Evolutionary conservation across 2,888 invertebrate species (phyloP).

Genomic region (Dilophus febrilis): DNA sequence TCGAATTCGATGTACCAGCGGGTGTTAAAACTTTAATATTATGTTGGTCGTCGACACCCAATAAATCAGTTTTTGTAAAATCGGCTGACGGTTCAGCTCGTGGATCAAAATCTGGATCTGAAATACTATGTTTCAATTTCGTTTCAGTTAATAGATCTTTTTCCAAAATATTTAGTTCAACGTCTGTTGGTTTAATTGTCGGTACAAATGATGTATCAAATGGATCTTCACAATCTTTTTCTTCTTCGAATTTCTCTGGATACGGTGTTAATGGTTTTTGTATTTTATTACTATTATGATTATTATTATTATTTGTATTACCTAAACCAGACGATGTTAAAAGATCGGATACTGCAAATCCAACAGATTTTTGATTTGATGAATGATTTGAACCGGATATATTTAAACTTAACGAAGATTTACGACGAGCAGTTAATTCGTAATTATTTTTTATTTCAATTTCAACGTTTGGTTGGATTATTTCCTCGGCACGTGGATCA

Average conservation of each 20-base stretch:
- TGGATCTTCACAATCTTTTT: slow-evolving; percentile 45
- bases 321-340: slow-evolving; percentile 23
- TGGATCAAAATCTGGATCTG: slow-evolving; percentile 44
- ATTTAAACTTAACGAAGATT: slow-evolving; percentile 43
- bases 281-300: slow-evolving; percentile 39
- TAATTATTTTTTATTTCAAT: slow-evolving; percentile 7
- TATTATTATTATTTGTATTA: slow-evolving; percentile 39
- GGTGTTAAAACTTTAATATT: slow-evolving; percentile 54
- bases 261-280: slow-evolving; percentile 67
- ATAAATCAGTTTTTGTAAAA: slow-evolving; percentile 21
- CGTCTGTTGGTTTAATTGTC: slow-evolving; percentile 55
- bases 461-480: slow-evolving; percentile 11
- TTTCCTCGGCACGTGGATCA: slow-evolving; percentile 52
- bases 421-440: slow-evolving; percentile 27
- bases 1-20: slow-evolving; percentile 32
- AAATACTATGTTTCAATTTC: slow-evolving; percentile 37
- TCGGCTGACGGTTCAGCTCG: slow-evolving; percentile 23
- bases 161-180: slow-evolving; percentile 59
- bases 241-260: slow-evolving; percentile 47
- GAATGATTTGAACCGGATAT: slow-evolving; percentile 26
- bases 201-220: slow-evolving; percentile 76
- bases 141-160: slow-evolving; percentile 43
- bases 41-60: slow-evolving; percentile 39
- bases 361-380: slow-evolving; percentile 32
- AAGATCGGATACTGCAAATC: slow-evolving; percentile 42